A percentile compares a stretch with the other conserved stretches of the same genome.
These are phyloP conservation scores for Atopsyche davidsoni DNA, from an alignment of 1,140 invertebrate genomes.

Conservation along the genomic window DNA sequence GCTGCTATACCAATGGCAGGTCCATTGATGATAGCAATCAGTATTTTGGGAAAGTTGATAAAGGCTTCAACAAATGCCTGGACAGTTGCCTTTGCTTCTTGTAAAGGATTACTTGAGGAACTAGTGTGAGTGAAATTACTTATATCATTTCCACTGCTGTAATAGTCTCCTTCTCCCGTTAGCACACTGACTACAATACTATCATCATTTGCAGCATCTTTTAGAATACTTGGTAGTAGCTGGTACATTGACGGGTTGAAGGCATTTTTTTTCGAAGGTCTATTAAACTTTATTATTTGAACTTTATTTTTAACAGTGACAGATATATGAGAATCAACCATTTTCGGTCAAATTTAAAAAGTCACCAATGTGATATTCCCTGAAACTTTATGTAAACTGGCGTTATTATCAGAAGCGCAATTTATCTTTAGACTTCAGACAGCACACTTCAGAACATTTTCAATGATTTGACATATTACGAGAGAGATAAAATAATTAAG, in stretches of 20 bases:
- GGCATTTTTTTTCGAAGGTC: slow-evolving; percentile 74
- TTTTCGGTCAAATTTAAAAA: too few relatives aligned
- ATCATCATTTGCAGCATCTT: slow-evolving; percentile 60
- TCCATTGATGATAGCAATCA: slow-evolving; percentile 87
- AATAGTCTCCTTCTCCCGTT: slow-evolving; percentile 75
- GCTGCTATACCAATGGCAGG: slow-evolving; percentile 87
- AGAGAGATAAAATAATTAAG: too few relatives aligned
- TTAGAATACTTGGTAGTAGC: slow-evolving; percentile 56
- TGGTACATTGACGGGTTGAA: slow-evolving; percentile 66
- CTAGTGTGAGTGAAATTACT: slow-evolving; percentile 19
- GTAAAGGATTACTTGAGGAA: slow-evolving; percentile 23
- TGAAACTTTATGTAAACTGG: too few relatives aligned
- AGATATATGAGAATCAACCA: slow-evolving; percentile 29
- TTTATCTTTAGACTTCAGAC: too few relatives aligned
- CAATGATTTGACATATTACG: too few relatives aligned
- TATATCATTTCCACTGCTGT: slow-evolving; percentile 87
- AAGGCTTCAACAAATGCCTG: slow-evolving; percentile 70
- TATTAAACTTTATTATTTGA: slow-evolving; percentile 62
- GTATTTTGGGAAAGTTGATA: slow-evolving; percentile 82
- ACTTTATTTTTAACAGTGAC: slow-evolving; percentile 35
- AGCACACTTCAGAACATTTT: too few relatives aligned
- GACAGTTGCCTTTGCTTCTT: slow-evolving; percentile 34
- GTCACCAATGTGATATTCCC: too few relatives aligned
- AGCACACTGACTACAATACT: slow-evolving; percentile 59
- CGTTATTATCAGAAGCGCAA: too few relatives aligned